Percentiles rank a stretch among this genome's conserved stretches.
These are phyloP conservation scores for Opisthocomus hoazin DNA, from an alignment of 2,113 vertebrate species.

Conservation along the genomic window DNA sequence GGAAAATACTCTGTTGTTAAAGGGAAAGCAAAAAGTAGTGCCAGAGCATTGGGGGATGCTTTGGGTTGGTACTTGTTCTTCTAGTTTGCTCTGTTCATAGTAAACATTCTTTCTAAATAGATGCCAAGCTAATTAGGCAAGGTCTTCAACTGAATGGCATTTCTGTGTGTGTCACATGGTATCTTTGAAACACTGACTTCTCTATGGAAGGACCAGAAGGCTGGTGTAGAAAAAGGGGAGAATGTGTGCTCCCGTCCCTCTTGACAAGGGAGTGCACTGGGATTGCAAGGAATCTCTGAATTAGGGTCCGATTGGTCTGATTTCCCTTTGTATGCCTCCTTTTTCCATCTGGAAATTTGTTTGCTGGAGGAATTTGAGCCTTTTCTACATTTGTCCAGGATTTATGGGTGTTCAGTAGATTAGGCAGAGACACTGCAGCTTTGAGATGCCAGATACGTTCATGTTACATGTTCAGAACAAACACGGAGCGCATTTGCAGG, in stretches of 20 bases:
- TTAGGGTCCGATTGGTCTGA: background rate
- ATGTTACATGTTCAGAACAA: background rate
- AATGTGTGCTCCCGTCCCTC: background rate
- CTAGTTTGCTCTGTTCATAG: background rate
- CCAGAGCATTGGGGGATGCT: background rate
- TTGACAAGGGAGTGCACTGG: background rate
- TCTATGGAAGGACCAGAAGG: background rate
- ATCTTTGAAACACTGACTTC: background rate
- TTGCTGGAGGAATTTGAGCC: background rate
- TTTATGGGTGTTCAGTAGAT: conserved; percentile 13
- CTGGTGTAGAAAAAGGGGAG: background rate
- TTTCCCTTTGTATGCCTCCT: background rate
- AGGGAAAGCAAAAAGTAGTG: background rate
- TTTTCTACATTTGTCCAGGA: background rate
- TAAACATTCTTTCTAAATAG: background rate
- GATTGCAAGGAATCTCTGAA: background rate
- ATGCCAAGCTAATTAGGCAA: background rate
- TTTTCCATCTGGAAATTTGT: conserved; percentile 28
- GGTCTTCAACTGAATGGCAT: background rate
- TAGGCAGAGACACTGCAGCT: background rate
- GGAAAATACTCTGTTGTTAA: background rate
- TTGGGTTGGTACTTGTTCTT: background rate
- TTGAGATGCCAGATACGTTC: background rate
- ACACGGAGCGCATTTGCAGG: background rate
- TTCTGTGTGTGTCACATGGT: background rate